These are phyloP conservation scores for Irena cyanogastra DNA, from an alignment of 2,113 vertebrate species.

Conservation along the genomic window DNA sequence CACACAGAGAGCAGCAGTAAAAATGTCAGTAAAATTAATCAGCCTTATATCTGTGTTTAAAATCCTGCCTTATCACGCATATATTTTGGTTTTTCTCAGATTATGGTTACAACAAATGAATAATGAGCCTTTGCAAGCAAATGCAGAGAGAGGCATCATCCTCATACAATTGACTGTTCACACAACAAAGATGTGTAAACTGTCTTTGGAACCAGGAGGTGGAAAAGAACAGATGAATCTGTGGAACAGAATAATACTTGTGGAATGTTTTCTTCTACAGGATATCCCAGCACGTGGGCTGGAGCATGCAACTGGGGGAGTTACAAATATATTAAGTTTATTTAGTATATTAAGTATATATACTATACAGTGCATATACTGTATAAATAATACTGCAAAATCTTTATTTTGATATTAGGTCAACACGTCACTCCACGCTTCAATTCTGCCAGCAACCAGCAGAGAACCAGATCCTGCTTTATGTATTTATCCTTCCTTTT, in stretches of 20 bases:
- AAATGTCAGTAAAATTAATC: not conserved
- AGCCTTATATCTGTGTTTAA: not conserved
- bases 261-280: not conserved
- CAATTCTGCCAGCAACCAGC: not conserved
- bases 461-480: not conserved
- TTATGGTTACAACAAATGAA: not conserved
- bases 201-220: not conserved
- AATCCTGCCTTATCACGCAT: not conserved
- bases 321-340: too few species aligned
- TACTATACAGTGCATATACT: not conserved
- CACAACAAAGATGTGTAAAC: not conserved
- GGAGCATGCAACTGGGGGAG: not conserved
- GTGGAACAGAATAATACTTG: not conserved
- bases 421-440: not conserved
- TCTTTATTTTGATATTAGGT: not conserved
- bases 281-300: not conserved
- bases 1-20: not conserved
- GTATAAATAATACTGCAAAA: not conserved
- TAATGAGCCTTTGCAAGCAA: not conserved
- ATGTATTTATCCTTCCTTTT: not conserved
- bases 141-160: not conserved
- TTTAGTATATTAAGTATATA: too few species aligned
- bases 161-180: not conserved
- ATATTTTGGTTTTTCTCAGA: not conserved
- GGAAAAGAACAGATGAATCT: not conserved